Base-by-base conservation (phyloP, 2,113 vertebrate genomes). In the Leucosticte australis region DNA sequence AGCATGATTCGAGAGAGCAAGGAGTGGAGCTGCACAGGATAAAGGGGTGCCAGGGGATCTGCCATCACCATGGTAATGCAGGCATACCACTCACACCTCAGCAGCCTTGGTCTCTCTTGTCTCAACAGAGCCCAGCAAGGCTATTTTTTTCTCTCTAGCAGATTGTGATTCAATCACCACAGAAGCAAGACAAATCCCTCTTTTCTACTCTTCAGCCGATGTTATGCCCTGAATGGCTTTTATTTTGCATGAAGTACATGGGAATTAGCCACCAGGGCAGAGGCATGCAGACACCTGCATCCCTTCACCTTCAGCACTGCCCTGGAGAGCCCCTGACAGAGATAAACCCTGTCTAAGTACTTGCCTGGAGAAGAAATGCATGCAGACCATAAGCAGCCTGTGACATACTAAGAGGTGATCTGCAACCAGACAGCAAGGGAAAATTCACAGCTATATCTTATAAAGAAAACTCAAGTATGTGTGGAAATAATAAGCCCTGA, bases 251-350 rank as follows among this genome's bases (percentile, higher is more conserved):
- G 20, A 64, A n/a, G 15, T 33, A 68, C 6, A 3, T 19, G 3
- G 26, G 12, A 90, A 52, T 65, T 35, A 83, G 35, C 11, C 42
- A 59, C 20, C 1, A 6, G 9, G 19, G 37, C 41, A 79, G 22
- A 76, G 11, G 10, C 26, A 44, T 11, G 8, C 21, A 68, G 22
- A 10, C 11, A 56, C 6, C 14, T 0, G 0, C 0, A 3, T 13
- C 35, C n/a, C 44, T 63, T 46, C 9, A 49, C 16, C 16, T 68
- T 55, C 31, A 50, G 7, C 8, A 31, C 6, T 30, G 21, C 13
- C 17, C 46, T 53, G 18, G 24, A 65, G 55, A 87, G 12, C 4
- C 3, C 4, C 31, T n/a, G 16, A 24, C 30, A 84, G 55, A 82
- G 14, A 69, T n/a, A 21, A 80, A 68, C 28, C 3, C 9, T 74